Evolutionary conservation across 2,797 vertebrate species (phyloP).

Genomic region (Ctenochaetus hawaiiensis): DNA sequence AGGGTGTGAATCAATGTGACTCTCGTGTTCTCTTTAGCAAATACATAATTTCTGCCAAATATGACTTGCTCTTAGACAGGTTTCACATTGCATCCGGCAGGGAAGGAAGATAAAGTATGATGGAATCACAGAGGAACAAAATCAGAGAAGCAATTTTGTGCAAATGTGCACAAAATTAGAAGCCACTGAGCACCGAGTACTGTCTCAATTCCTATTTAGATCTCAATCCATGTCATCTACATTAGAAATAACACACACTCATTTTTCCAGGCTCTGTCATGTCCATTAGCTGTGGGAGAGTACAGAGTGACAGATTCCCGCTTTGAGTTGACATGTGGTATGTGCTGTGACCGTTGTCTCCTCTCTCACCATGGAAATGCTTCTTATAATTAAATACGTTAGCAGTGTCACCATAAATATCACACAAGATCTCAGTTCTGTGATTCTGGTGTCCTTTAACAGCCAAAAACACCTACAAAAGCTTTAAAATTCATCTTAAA

Average conservation of each 20-base stretch:
- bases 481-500: background rate
- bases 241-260: constrained; percentile 51
- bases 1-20: constrained; percentile 67
- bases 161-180: constrained; percentile 16
- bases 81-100: constrained; percentile 30
- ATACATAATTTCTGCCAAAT: constrained; percentile 59
- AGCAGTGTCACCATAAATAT: constrained; percentile 47
- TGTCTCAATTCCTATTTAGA: constrained; percentile 33
- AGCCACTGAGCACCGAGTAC: background rate
- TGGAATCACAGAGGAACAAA: background rate
- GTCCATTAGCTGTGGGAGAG: constrained; percentile 63
- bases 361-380: constrained; percentile 63
- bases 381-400: constrained; percentile 56
- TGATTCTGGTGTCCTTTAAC: background rate
- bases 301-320: constrained; percentile 65
- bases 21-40: constrained; percentile 63
- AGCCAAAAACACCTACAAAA: background rate
- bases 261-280: constrained; percentile 65
- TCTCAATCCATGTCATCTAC: constrained; percentile 31
- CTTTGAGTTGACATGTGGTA: constrained; percentile 74
- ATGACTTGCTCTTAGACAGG: constrained; percentile 36
- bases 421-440: constrained; percentile 27
- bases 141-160: background rate
- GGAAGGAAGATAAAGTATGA: constrained; percentile 8
- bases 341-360: constrained; percentile 67